A percentile compares a stretch with the other conserved stretches of the same genome.
These are phyloP conservation scores for Sminthurides aquaticus DNA, from an alignment of 2,888 invertebrate species.

Conservation along the genomic window DNA sequence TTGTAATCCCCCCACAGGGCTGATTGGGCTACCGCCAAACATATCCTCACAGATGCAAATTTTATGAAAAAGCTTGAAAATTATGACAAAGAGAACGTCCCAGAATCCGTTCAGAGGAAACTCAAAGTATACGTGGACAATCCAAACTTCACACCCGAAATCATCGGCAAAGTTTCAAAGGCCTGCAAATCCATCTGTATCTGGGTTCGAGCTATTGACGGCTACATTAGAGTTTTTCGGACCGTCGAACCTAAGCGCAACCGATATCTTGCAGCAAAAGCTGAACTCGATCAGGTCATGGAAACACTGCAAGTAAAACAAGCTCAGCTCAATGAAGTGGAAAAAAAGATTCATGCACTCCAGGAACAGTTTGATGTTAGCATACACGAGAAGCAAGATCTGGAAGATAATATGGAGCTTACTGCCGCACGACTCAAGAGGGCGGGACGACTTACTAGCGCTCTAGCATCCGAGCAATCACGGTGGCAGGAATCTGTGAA, in stretches of 20 bases:
- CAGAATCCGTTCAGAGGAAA: constrained; percentile 66
- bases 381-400: constrained; percentile 64
- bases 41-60: constrained; percentile 69
- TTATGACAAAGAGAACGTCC: constrained; percentile 80
- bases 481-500: constrained; percentile 71
- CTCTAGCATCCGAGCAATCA: constrained; percentile 75
- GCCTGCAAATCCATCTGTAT: constrained; percentile 84
- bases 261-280: constrained; percentile 49
- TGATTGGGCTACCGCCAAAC: constrained; percentile 78
- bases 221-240: constrained; percentile 76
- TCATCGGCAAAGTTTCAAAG: constrained; percentile 75
- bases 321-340: constrained; percentile 70
- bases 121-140: constrained; percentile 74
- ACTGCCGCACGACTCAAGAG: constrained; percentile 70
- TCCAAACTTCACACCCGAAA: constrained; percentile 75
- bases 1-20: constrained; percentile 56
- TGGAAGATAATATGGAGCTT: constrained; percentile 66
- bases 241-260: constrained; percentile 82
- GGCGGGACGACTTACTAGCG: constrained; percentile 76
- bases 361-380: constrained; percentile 63
- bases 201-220: constrained; percentile 87
- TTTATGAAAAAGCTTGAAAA: constrained; percentile 74
- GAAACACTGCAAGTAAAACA: constrained; percentile 69
- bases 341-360: constrained; percentile 57
- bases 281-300: constrained; percentile 68